These are phyloP conservation scores for Glareola pratincola DNA, from an alignment of 2,113 vertebrate species.

Conservation along the genomic window DNA sequence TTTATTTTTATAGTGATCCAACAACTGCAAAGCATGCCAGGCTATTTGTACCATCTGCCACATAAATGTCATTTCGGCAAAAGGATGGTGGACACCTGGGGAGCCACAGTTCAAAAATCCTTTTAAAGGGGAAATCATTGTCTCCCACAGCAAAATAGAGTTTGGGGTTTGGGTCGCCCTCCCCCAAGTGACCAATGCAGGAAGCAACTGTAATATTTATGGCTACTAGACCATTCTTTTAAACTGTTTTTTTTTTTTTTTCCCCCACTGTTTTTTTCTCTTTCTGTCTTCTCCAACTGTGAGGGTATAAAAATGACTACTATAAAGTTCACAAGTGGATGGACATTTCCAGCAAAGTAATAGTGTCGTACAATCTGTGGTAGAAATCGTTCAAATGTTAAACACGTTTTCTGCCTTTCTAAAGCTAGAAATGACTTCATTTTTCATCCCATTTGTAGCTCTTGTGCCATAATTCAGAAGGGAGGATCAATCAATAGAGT, in stretches of 20 bases:
- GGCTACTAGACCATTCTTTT: background rate
- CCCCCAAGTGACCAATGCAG: background rate
- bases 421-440: background rate
- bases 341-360: background rate
- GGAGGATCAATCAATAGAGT: background rate
- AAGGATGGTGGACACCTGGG: constrained; percentile 35
- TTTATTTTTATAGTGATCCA: constrained; percentile 3
- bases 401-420: background rate
- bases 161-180: background rate
- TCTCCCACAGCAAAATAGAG: background rate
- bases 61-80: background rate
- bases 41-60: constrained; percentile 61
- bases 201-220: background rate
- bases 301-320: background rate
- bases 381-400: background rate
- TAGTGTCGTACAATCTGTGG: background rate
- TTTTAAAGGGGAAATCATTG: background rate
- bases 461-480: background rate
- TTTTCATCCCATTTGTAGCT: background rate
- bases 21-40: constrained; percentile 16
- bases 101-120: background rate
- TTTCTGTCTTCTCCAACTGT: background rate
- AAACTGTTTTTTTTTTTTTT: background rate
- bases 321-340: background rate
- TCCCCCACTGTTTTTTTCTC: background rate